Conservation (phyloP, 1,140 invertebrate species). For the Teleopsis dalmanni region DNA sequence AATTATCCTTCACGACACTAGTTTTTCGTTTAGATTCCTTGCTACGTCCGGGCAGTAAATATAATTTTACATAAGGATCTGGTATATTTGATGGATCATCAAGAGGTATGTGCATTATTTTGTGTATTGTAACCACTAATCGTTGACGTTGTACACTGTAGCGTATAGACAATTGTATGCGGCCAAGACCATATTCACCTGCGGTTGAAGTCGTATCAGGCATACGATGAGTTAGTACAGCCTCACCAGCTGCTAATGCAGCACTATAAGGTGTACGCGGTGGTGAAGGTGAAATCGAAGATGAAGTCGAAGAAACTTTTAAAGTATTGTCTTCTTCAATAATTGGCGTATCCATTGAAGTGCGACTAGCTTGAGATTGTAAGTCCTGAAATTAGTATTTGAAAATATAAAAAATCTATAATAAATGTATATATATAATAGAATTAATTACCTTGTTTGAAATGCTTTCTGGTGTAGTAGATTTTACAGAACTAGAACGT, state of each 20-base stretch:
- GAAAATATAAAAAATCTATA: neutral
- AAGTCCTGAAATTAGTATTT: constrained; percentile 17
- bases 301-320: constrained; percentile 18
- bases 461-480: constrained; percentile 7
- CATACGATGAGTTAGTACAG: constrained; percentile 42
- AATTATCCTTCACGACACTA: constrained; percentile 76
- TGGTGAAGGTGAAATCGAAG: constrained; percentile 20
- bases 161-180: constrained; percentile 77
- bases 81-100: constrained; percentile 83
- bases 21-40: constrained; percentile 90
- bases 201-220: constrained; percentile 51
- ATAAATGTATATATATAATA: neutral
- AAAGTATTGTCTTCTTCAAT: constrained; percentile 36
- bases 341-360: constrained; percentile 31
- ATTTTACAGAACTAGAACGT: constrained; percentile 4
- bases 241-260: constrained; percentile 20
- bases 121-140: constrained; percentile 75
- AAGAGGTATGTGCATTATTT: constrained; percentile 80
- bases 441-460: constrained; percentile 1
- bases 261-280: constrained; percentile 17
- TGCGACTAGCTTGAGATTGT: constrained; percentile 23
- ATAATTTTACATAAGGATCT: constrained; percentile 91
- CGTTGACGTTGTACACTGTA: constrained; percentile 77
- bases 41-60: constrained; percentile 77
- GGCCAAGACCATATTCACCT: constrained; percentile 63